Evolutionary conservation across 1,140 invertebrate genomes (phyloP), one percentile per base, ranked within the genome.

Genomic region (Holcopasites calliopsidis): DNA sequence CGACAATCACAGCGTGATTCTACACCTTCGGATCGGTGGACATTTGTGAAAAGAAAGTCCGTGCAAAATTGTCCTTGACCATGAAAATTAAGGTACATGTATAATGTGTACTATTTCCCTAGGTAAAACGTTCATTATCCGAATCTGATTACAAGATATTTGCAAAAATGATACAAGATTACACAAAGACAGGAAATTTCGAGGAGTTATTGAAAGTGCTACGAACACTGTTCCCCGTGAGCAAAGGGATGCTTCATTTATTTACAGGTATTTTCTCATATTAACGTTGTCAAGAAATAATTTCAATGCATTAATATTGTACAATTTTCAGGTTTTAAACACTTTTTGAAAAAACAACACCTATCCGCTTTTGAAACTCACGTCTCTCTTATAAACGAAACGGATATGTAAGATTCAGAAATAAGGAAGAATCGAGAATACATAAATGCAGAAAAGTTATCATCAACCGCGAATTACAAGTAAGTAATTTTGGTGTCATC

Each of bases 81-180:
- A n/a, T n/a, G n/a, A n/a, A n/a, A n/a, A n/a, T n/a, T n/a, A n/a
- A n/a, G n/a, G n/a, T n/a, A n/a, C n/a, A n/a, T n/a, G n/a, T n/a
- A n/a, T 18, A 61, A 65, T 44, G n/a, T 42, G 65, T 21, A 62
- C 49, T 55, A 64, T 52, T 65, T 40, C 42, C 26, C 83, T 90
- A 94, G 93, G 90, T 94, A 7, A 94, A 93, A 91, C 81, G 86
- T n/a, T 81, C 91, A 0, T 82, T 95, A 64, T 87, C 92, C 23
- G 81, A 86, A 60, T 90, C 92, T 33, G 89, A 93, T 85, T 95
- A 93, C 86, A 93, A 91, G 86, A 82, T 86, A 86, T 95, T 94
- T 91, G 92, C 93, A 84, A 66, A 89, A 23, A 92, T 93, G 40
- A 91, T 95, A 76, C 88, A 93, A 23, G 85, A 82, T 13, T 95